A percentile compares a stretch with the other conserved stretches of the same genome.
Conservation (phyloP, 2,797 vertebrate genomes). For the Lacerta agilis region DNA sequence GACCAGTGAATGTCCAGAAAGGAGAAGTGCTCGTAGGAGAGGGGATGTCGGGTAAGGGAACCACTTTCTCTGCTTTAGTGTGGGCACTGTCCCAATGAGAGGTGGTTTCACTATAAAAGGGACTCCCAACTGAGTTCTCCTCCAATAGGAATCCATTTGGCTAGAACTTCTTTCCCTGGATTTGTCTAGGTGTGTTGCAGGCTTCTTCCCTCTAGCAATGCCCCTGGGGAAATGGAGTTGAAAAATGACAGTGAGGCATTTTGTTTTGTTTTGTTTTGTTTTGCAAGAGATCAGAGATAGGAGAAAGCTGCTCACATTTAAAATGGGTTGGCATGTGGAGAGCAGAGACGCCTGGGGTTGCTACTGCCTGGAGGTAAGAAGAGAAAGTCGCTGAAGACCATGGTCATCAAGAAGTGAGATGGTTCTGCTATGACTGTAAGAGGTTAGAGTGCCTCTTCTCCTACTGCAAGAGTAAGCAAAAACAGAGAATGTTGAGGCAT, state of each 20-base stretch:
- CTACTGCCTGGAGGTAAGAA: background rate
- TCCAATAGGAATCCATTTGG: background rate
- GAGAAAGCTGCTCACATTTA: background rate
- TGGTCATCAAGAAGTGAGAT: background rate
- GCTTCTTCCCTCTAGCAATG: background rate
- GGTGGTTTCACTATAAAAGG: background rate
- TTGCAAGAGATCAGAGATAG: background rate
- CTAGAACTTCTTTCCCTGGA: background rate
- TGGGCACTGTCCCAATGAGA: background rate
- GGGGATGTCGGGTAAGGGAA: background rate
- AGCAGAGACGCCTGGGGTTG: background rate
- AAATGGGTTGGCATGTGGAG: background rate
- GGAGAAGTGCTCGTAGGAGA: background rate
- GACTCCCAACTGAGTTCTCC: too few relatives aligned
- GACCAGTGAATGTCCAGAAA: background rate
- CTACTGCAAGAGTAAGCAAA: background rate
- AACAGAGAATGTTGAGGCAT: background rate
- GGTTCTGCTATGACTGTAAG: background rate
- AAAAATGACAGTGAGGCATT: background rate
- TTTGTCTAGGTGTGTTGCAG: background rate
- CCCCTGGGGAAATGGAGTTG: background rate
- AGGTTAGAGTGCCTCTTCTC: background rate
- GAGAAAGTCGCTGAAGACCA: background rate
- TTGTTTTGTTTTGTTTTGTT: background rate
- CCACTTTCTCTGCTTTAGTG: background rate